Percentiles rank a stretch among this genome's conserved stretches.
Conservation (phyloP, 2,888 invertebrate genomes). For the Drosophila phalerata region DNA sequence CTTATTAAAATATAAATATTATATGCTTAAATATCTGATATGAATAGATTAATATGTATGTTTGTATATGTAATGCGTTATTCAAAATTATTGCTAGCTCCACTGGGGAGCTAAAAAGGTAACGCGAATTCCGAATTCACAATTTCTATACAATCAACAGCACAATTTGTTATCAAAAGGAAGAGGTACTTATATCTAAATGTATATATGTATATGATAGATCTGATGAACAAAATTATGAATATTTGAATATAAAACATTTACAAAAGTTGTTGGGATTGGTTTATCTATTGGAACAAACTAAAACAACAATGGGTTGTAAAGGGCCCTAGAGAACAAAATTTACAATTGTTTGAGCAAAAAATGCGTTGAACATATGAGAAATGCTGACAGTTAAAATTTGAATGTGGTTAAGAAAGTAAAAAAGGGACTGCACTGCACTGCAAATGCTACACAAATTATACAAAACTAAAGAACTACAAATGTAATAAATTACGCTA, state of each 20-base stretch:
- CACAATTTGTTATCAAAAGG: slow-evolving; percentile 50
- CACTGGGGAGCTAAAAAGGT: slow-evolving; percentile 33
- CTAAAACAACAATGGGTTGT: slow-evolving; percentile 32
- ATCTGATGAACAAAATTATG: slow-evolving; percentile 25
- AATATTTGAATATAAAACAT: slow-evolving; percentile 47
- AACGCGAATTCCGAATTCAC: slow-evolving; percentile 23
- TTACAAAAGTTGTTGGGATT: slow-evolving; percentile 52
- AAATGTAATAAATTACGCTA: slow-evolving; percentile 42
- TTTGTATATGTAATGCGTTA: slow-evolving; percentile 33
- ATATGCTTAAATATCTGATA: slow-evolving; percentile 56
- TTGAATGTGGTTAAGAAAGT: not conserved
- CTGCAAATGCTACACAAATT: slow-evolving; percentile 23
- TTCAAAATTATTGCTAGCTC: slow-evolving; percentile 30
- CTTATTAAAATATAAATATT: slow-evolving; percentile 61
- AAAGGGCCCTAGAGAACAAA: slow-evolving; percentile 38
- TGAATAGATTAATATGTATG: slow-evolving; percentile 40
- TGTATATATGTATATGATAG: slow-evolving; percentile 20
- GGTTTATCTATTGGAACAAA: slow-evolving; percentile 10
- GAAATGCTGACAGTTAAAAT: slow-evolving; percentile 36
- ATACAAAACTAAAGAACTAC: slow-evolving; percentile 26
- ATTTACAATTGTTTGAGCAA: slow-evolving; percentile 65
- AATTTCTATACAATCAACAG: slow-evolving; percentile 41
- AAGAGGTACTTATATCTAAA: slow-evolving; percentile 53
- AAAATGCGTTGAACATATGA: slow-evolving; percentile 28
- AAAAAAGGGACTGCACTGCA: slow-evolving; percentile 21